Evolutionary conservation across 2,797 vertebrate genomes (phyloP).

Genomic region (Prunella strophiata): DNA sequence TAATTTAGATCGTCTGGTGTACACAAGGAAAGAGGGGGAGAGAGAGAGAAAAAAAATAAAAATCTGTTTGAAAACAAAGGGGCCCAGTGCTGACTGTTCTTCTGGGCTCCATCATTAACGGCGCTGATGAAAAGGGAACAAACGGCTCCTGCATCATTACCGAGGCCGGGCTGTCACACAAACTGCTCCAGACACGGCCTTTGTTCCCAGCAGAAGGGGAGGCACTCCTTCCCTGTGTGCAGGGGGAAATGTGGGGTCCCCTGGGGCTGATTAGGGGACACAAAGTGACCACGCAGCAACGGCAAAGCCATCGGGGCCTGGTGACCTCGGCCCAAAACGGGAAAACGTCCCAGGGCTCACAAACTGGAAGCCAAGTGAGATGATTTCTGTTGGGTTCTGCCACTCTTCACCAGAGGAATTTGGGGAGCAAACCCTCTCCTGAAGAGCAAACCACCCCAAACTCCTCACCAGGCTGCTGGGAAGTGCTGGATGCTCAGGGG

Average conservation of each 20-base stretch:
- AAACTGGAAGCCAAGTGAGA: not conserved
- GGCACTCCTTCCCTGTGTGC: not conserved
- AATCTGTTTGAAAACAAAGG: not conserved
- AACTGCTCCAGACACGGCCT: not conserved
- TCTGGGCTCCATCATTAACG: not conserved
- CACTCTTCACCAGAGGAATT: fast-evolving
- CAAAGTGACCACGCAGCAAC: not conserved
- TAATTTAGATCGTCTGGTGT: not conserved
- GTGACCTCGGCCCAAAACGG: not conserved
- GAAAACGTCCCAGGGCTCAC: not conserved
- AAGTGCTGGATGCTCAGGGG: not conserved
- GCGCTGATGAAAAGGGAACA: not conserved
- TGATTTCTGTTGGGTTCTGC: not conserved
- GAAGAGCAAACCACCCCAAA: no score
- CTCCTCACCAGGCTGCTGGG: fast-evolving
- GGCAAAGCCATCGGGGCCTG: fast-evolving
- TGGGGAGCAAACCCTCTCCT: not conserved
- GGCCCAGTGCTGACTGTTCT: not conserved
- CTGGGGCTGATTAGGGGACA: not conserved
- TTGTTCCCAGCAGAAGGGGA: not conserved
- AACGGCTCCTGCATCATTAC: not conserved
- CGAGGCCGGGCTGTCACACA: not conserved
- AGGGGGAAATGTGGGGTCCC: not conserved
- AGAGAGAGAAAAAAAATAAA: not conserved
- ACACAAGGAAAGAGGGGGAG: not conserved